Evolutionary conservation across 2,888 invertebrate species (phyloP), one percentile per base, ranked within the genome.

Genomic region (Ormyrus nitidulus): DNA sequence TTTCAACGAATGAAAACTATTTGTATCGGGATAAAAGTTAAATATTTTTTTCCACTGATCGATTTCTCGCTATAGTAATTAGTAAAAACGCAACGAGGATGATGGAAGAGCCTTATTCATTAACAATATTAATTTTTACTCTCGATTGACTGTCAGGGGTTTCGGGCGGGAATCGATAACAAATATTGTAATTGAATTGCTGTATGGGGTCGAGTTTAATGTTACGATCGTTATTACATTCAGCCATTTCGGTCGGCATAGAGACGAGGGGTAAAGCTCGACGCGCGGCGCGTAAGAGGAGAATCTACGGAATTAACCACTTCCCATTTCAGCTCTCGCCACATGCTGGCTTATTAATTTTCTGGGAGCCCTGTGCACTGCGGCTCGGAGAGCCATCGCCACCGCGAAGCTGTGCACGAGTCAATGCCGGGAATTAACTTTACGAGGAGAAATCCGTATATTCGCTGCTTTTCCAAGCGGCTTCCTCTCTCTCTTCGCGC

Each of bases 331-430:
- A 85, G 82, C 84, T 83, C 83, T 83, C 83, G 85, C 86, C 88
- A 85, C 87, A 86, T 83, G 84, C 80, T 83, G 86, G 86, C 87
- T 89, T 89, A 90, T 90, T 89, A 90, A 89, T 89, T 89, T 88
- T 83, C 86, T 87, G 71, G 77, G 54, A 68, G 71, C 65, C 59
- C 19, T 2, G 19, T 19, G 19, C 19, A 44, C 66, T 66, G 51
- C 6, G 9, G 19, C 9, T 54, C 58, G n/a, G 34, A 65, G 6
- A 56, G 71, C 61, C 34, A 13, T 0, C 13, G 34, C 75, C 61
- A 59, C 54, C 62, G 51, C 48, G 56, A 53, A 34, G 9, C 61
- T 48, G 49, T 56, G 46, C 34, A 46, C 49, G n/a, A 72, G 66
- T 61, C 66, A 66, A 19, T 68, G 34, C 62, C 34, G 19, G 72